Evolutionary conservation across 2,888 invertebrate genomes (phyloP).

Genomic region (Sisyra nigra): DNA sequence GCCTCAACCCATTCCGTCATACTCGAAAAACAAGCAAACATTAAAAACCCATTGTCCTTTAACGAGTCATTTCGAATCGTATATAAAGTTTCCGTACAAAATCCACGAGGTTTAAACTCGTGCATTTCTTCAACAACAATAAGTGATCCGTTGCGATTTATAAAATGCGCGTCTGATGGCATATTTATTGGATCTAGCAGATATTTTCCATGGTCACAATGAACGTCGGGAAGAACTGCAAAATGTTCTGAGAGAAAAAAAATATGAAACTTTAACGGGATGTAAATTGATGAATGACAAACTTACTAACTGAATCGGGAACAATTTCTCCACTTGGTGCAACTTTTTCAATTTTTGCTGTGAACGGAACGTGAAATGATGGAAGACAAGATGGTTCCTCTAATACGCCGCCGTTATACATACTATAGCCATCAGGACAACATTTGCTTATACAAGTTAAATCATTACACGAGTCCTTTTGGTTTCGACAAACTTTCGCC

Average conservation of each 20-base stretch:
- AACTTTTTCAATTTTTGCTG: no score
- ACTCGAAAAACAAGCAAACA: conserved; percentile 3
- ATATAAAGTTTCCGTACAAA: not conserved
- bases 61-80: not conserved
- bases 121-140: no score
- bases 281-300: no score
- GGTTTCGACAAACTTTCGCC: conserved; percentile 4
- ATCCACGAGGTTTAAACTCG: not conserved
- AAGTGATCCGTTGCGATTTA: no score
- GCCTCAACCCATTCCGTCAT: not conserved
- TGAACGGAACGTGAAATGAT: no score
- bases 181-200: not conserved
- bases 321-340: no score
- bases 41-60: not conserved
- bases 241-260: conserved; percentile 2
- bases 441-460: conserved; percentile 11
- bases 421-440: conserved; percentile 11
- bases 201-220: not conserved
- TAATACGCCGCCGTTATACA: no score
- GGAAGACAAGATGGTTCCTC: no score
- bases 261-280: no score
- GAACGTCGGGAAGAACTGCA: not conserved
- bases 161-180: no score
- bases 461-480: not conserved
- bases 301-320: not conserved